These are phyloP conservation scores for Dinomys branickii DNA, from an alignment of 2,113 vertebrate genomes.

Conservation along the genomic window DNA sequence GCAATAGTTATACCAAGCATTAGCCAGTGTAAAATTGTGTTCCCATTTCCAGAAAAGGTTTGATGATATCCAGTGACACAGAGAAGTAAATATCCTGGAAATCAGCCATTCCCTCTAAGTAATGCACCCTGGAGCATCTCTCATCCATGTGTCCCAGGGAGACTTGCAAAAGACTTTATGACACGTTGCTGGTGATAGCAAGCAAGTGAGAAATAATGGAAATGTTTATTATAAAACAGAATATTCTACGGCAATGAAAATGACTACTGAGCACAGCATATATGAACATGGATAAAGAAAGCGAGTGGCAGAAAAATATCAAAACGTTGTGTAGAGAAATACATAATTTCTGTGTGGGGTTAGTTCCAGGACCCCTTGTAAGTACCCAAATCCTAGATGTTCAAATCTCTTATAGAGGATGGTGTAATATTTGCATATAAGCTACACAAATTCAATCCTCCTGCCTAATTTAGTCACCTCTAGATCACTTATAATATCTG, in stretches of 20 bases:
- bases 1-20: neutral
- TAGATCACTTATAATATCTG: neutral
- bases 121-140: neutral
- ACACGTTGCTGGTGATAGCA: neutral
- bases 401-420: neutral
- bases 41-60: neutral
- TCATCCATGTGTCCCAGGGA: neutral
- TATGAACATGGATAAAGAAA: neutral
- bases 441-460: neutral
- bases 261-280: rapidly evolving
- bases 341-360: neutral
- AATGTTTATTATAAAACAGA: neutral
- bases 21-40: neutral
- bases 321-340: neutral
- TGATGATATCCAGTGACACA: neutral
- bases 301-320: neutral
- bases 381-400: neutral
- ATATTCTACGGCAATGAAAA: neutral
- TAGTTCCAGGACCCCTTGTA: neutral
- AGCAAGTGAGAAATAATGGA: neutral
- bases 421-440: neutral
- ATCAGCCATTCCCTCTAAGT: too few relatives aligned
- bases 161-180: rapidly evolving
- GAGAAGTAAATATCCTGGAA: neutral
- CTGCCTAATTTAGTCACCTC: neutral